Conservation (phyloP, 92 coral and sea anemone species). For the Phenganax stokvisi region DNA sequence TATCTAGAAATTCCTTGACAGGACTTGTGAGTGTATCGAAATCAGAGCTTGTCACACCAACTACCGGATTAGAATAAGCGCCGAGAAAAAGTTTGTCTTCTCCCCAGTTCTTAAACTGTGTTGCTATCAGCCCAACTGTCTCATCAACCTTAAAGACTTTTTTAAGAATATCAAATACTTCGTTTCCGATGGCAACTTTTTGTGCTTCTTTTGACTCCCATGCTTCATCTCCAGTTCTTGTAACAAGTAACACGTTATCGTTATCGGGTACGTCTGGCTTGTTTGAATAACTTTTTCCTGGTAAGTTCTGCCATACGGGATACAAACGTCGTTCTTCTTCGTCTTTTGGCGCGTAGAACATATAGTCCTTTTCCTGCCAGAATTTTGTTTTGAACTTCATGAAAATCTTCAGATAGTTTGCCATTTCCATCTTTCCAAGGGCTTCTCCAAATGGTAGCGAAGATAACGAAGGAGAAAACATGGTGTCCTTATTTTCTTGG, state of each 20-base stretch:
- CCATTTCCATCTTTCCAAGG: too few relatives aligned
- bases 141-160: background rate
- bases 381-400: background rate
- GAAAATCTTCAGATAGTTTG: too few relatives aligned
- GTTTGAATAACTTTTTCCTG: background rate
- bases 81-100: slow-evolving; percentile 56
- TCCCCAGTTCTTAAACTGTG: slow-evolving; percentile 48
- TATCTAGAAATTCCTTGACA: slow-evolving; percentile 38
- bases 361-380: background rate
- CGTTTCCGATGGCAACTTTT: background rate
- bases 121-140: background rate
- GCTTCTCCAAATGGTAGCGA: too few relatives aligned
- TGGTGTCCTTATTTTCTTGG: background rate
- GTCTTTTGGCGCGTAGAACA: slow-evolving; percentile 1
- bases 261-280: background rate
- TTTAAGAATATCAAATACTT: background rate
- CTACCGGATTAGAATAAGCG: slow-evolving; percentile 55
- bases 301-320: slow-evolving; percentile 1
- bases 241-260: too few relatives aligned
- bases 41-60: slow-evolving; percentile 43
- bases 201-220: too few relatives aligned
- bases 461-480: background rate
- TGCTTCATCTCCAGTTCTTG: background rate
- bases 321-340: background rate
- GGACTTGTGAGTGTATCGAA: slow-evolving; percentile 42